Conservation (phyloP, 2,113 vertebrate species). For the Nyctibius bracteatus region DNA sequence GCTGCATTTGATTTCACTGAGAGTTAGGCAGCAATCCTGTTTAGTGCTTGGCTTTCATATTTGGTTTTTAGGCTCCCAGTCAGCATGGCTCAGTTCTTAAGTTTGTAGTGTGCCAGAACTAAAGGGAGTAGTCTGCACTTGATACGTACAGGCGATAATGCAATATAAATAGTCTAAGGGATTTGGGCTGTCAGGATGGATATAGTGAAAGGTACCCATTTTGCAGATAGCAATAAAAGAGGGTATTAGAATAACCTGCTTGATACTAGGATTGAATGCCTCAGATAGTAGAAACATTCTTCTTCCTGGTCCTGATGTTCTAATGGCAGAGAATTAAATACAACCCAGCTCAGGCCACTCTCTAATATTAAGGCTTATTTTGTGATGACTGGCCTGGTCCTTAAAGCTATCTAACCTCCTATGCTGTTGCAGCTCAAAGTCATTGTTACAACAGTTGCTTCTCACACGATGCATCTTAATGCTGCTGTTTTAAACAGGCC, state of each 20-base stretch:
- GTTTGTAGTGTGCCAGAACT: not conserved
- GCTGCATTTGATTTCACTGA: not conserved
- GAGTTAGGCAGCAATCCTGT: not conserved
- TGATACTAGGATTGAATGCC: not conserved
- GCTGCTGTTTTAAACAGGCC: not conserved
- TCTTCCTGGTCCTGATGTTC: not conserved
- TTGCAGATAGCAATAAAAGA: not conserved
- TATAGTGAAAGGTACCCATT: not conserved
- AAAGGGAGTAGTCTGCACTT: not conserved
- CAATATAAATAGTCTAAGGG: not conserved
- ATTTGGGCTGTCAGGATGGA: not conserved
- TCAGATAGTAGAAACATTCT: not conserved
- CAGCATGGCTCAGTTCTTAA: not conserved
- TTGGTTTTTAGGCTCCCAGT: not conserved
- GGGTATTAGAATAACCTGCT: not conserved
- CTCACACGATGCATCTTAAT: not conserved
- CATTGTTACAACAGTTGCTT: not conserved
- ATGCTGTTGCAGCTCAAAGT: not conserved
- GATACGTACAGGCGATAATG: not conserved
- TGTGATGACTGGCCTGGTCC: not conserved
- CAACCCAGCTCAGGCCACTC: not conserved
- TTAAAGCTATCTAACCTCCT: not conserved
- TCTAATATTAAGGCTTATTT: not conserved
- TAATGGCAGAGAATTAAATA: not conserved
- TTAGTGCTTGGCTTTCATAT: not conserved